phyloP scores from a whole-genome alignment of 2,113 vertebrate genomes.

The Platichthys stellatus region DNA sequence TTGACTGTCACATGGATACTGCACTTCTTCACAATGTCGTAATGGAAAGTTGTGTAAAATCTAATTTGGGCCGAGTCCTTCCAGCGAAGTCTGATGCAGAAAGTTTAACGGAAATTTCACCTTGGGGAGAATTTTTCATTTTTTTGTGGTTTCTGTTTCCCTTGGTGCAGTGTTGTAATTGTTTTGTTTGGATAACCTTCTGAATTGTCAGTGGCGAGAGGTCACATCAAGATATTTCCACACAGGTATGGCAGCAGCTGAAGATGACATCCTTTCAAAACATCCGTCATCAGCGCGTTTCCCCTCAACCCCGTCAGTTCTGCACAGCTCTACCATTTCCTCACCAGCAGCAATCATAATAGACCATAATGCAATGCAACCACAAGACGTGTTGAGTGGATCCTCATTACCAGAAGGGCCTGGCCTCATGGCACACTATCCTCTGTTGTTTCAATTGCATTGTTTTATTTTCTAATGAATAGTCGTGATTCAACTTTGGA shows the following conservation, averaged over 20 bases:
- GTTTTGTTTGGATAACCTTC: neutral
- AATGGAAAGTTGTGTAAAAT: constrained; percentile 67
- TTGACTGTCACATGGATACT: constrained; percentile 22
- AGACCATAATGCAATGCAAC: constrained; percentile 12
- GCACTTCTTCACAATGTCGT: constrained; percentile 40
- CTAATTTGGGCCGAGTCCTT: constrained; percentile 41
- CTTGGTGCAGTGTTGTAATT: neutral
- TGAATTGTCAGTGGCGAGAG: too few species aligned
- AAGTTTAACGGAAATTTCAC: neutral
- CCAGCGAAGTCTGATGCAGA: constrained; percentile 1
- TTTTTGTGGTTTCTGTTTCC: neutral
- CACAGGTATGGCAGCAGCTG: neutral
- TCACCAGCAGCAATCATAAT: constrained; percentile 9
- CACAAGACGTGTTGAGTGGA: constrained; percentile 45
- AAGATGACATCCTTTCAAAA: constrained; percentile 16
- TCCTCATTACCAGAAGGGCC: constrained; percentile 12
- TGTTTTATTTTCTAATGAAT: neutral
- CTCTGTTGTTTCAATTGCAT: neutral
- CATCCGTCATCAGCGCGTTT: neutral
- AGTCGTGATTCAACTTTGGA: too few species aligned
- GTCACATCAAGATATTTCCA: neutral
- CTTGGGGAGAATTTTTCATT: neutral
- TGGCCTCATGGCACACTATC: neutral
- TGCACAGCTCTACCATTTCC: constrained; percentile 8
- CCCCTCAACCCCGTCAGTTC: neutral